Conservation (phyloP, 2,797 vertebrate genomes). For the Enteromius thamalakanensis region DNA sequence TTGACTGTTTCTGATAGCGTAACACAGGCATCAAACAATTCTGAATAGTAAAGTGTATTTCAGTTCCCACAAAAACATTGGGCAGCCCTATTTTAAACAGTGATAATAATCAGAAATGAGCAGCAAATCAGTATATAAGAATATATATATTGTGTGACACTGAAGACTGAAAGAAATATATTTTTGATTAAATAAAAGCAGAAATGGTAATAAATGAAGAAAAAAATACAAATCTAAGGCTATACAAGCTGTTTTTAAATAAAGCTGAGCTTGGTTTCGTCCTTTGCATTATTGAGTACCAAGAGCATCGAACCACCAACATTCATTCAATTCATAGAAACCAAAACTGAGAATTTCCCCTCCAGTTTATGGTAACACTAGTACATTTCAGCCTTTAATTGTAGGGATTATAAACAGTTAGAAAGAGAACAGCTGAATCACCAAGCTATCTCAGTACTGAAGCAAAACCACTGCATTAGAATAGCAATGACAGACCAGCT, state of each 20-base stretch:
- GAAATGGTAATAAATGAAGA: too few species aligned
- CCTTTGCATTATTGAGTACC: too few species aligned
- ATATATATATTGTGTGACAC: not conserved
- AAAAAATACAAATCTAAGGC: too few species aligned
- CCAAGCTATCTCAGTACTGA: not conserved
- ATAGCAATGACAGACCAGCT: not conserved
- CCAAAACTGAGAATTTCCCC: not conserved
- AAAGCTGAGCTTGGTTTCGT: too few species aligned
- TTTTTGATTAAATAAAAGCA: too few species aligned
- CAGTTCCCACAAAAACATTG: not conserved
- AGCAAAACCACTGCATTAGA: not conserved
- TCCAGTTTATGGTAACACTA: not conserved
- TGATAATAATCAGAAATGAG: not conserved
- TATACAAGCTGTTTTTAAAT: too few species aligned
- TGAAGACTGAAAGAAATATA: not conserved
- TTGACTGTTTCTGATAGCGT: not conserved
- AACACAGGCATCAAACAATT: not conserved
- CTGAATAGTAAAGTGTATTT: not conserved
- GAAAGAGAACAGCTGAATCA: not conserved
- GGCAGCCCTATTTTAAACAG: not conserved
- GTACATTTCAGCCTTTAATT: not conserved
- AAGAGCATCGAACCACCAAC: too few species aligned
- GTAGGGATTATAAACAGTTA: not conserved
- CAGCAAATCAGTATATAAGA: not conserved
- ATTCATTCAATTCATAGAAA: not conserved